Evolutionary conservation across 2,113 vertebrate species (phyloP), one percentile per base, ranked within the genome.

Genomic region (Castor canadensis): DNA sequence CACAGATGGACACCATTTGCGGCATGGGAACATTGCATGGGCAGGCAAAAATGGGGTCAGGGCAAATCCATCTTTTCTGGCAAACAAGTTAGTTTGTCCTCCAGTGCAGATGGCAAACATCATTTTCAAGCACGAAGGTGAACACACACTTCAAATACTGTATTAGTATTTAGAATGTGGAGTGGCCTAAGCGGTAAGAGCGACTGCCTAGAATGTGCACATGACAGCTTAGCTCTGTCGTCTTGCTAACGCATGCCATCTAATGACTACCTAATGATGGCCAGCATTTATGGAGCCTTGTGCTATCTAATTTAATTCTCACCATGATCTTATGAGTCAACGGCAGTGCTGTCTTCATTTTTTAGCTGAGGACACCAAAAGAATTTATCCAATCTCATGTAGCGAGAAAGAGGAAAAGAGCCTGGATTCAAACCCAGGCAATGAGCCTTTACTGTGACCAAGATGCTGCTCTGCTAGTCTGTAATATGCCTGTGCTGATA

Each of bases 21-120:
- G 6, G 0, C 20, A 17, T 2, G 38, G 52, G 16, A 75, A 77
- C 43, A n/a, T 1, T 0, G 60, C 17, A 5, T 0, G 12, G 52
- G 47, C 26, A 71, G 62, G 54, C 28, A 3, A 28, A 58, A 28
- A 49, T 5, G 28, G 32, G 83, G 71, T 62, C 58, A 67, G 80
- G 17, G 16, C 3, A 17, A 17, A 6, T 52, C 60, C 56, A 28
- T 9, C 19, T 32, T 32, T 43, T 40, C 16, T n/a, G 38, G 76
- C 76, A 81, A 80, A 35, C 22, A 54, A 62, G 40, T 40, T 30
- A 15, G 58, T 19, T 0, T 28, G 62, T 73, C 82, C 35, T n/a
- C 20, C 9, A 24, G 17, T 4, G 49, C 77, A 30, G 54, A 32
- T 56, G 49, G 62, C 66, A 69, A 92, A 43, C 28, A 26, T 19